A percentile compares a stretch with the other conserved stretches of the same genome.
Conservation (phyloP, 2,113 vertebrate species). For the Irena cyanogastra region DNA sequence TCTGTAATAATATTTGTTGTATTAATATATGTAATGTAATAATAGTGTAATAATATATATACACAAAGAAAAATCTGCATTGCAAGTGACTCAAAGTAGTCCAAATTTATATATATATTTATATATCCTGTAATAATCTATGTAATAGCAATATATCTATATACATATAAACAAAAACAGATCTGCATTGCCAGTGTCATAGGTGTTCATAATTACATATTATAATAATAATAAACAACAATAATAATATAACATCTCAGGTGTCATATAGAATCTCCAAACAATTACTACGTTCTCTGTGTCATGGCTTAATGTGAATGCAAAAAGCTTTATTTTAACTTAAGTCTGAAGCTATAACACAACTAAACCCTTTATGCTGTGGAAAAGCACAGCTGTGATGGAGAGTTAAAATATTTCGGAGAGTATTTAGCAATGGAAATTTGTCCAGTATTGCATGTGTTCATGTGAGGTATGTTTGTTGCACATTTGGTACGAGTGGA, state of each 20-base stretch:
- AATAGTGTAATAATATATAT: not conserved
- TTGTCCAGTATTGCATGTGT: not conserved
- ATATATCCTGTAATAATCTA: not conserved
- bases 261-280: not conserved
- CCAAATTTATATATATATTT: not conserved
- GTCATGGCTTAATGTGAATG: rapidly evolving
- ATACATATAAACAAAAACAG: not conserved
- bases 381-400: not conserved
- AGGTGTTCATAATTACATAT: not conserved
- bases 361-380: not conserved
- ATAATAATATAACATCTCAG: not conserved
- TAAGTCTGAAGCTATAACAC: not conserved
- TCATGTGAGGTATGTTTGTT: not conserved
- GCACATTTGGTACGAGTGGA: rapidly evolving
- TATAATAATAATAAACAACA: not conserved
- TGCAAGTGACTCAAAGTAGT: not conserved
- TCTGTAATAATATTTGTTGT: not conserved
- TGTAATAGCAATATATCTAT: not conserved
- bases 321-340: not conserved
- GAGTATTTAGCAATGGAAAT: not conserved
- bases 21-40: not conserved
- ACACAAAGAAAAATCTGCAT: not conserved
- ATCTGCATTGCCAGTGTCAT: not conserved
- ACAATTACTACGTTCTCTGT: not conserved
- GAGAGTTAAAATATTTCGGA: not conserved